Evolutionary conservation across 2,797 vertebrate species (phyloP).

Genomic region (Aythya fuligula): DNA sequence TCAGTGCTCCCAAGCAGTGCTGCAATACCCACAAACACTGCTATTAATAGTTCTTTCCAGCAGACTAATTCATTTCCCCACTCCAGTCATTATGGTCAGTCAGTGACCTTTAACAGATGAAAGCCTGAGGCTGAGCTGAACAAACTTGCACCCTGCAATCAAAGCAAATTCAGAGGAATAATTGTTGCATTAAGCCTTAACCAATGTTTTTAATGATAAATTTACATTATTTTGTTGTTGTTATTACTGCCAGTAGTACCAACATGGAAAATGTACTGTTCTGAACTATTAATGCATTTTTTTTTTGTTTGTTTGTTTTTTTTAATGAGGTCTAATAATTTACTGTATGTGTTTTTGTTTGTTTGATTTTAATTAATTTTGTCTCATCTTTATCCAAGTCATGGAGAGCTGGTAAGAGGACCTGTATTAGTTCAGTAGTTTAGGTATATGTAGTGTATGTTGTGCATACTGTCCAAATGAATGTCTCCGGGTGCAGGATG

Average conservation of each 20-base stretch:
- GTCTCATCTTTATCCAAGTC: neutral
- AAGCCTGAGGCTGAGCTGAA: neutral
- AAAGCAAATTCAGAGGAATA: conserved; percentile 13
- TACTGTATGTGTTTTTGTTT: neutral
- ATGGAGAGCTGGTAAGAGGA: neutral
- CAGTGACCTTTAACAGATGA: conserved; percentile 24
- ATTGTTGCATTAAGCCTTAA: conserved; percentile 2
- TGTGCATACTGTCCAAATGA: neutral
- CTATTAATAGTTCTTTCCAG: neutral
- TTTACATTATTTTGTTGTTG: neutral
- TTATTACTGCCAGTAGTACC: neutral
- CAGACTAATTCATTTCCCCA: neutral
- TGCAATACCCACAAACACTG: neutral
- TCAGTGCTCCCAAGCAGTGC: neutral
- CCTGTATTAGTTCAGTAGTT: neutral
- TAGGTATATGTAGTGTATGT: neutral
- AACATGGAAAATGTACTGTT: neutral
- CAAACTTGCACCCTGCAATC: neutral
- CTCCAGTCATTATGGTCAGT: neutral
- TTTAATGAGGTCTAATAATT: neutral
- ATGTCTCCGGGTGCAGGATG: neutral
- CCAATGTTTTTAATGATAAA: conserved; percentile 1
- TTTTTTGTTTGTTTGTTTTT: neutral
- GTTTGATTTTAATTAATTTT: neutral
- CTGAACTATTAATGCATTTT: neutral